These are phyloP conservation scores for Notodonta dromedarius DNA, from an alignment of 2,888 invertebrate genomes.

Conservation along the genomic window DNA sequence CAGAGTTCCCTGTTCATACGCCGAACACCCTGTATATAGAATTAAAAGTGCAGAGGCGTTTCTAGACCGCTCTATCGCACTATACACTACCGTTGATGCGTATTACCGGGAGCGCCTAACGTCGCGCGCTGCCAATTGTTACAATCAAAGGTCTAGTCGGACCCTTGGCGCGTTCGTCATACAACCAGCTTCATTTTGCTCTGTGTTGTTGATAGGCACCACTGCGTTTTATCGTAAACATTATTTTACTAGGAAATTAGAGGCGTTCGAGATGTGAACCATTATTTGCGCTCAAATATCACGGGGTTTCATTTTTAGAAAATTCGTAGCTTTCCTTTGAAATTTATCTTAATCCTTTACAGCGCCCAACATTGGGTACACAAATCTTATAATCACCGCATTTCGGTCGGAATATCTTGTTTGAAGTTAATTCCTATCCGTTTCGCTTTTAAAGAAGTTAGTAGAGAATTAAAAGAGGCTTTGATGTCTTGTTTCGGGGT, in stretches of 20 bases:
- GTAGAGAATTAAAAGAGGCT: neutral
- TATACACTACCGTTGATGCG: conserved; percentile 27
- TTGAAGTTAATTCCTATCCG: conserved; percentile 5
- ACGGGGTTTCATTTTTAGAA: too few relatives aligned
- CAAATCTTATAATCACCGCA: conserved; percentile 2
- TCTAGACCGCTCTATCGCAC: conserved; percentile 15
- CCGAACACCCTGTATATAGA: too few relatives aligned
- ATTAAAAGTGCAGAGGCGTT: conserved; percentile 7
- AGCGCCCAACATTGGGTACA: neutral
- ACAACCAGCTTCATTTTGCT: conserved; percentile 37
- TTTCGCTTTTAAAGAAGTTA: conserved; percentile 2
- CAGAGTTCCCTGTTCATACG: too few relatives aligned
- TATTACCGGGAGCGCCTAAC: conserved; percentile 33
- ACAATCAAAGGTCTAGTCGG: conserved; percentile 57
- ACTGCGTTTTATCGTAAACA: neutral
- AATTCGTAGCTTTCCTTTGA: neutral
- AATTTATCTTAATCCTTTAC: conserved; percentile 3
- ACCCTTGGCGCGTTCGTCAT: conserved; percentile 53
- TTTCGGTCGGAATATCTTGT: conserved; percentile 1
- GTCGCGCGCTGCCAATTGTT: conserved; percentile 39
- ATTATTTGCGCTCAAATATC: too few relatives aligned
- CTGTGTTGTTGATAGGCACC: neutral
- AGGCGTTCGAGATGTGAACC: too few relatives aligned
- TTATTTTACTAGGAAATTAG: too few relatives aligned
- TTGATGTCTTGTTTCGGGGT: conserved; percentile 3